phyloP scores from a whole-genome alignment of 2,113 vertebrate genomes.

The Antechinus flavipes region DNA sequence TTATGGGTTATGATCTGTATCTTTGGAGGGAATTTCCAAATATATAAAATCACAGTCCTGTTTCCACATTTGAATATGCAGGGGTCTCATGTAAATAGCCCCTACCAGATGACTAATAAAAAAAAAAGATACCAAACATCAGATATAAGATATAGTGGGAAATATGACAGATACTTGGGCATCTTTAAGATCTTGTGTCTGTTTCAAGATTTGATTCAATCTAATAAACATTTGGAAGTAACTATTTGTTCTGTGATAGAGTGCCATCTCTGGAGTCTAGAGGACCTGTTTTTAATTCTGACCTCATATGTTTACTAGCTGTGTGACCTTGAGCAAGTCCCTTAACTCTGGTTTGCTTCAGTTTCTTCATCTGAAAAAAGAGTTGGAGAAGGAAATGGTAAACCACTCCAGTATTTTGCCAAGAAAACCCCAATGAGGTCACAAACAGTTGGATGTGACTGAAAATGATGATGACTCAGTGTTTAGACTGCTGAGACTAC shows the following conservation, averaged over 20 bases:
- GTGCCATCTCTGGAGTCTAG: background rate
- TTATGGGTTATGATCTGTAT: background rate
- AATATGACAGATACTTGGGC: constrained; percentile 11
- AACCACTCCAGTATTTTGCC: background rate
- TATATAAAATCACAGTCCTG: background rate
- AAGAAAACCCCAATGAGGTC: background rate
- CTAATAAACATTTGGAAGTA: background rate
- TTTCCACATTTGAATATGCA: background rate
- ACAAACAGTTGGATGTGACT: background rate
- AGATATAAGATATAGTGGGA: constrained; percentile 9
- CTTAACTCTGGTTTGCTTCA: background rate
- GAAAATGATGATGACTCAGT: background rate
- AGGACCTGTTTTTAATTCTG: background rate
- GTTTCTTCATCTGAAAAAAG: background rate
- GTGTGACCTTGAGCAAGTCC: background rate
- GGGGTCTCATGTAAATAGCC: background rate
- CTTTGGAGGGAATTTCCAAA: background rate
- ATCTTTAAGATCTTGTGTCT: background rate
- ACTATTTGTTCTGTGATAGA: background rate
- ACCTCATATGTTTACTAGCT: background rate
- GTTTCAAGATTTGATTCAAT: background rate
- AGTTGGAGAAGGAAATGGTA: background rate
- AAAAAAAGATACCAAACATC: constrained; percentile 49
- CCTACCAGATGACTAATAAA: constrained; percentile 21
- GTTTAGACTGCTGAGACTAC: too few species aligned